phyloP scores from a whole-genome alignment of 2,888 invertebrate species.

The Clunio marinus region DNA sequence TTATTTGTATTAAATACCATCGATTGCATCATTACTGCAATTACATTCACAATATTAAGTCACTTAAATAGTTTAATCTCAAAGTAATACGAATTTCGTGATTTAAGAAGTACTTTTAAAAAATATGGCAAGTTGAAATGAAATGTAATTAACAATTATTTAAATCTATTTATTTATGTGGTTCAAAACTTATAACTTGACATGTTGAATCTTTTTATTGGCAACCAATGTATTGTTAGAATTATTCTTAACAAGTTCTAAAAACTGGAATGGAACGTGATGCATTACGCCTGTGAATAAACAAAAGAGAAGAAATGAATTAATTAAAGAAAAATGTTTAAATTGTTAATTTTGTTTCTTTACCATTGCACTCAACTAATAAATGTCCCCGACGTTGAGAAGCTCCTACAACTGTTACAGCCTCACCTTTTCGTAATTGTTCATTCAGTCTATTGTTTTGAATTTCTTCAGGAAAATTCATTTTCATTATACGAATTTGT shows the following conservation, averaged over 20 bases:
- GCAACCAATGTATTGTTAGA: constrained; percentile 39
- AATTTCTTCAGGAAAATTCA: constrained; percentile 70
- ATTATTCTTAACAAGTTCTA: constrained; percentile 58
- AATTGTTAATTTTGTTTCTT: constrained; percentile 42
- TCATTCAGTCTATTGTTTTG: constrained; percentile 42
- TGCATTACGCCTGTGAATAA: constrained; percentile 53
- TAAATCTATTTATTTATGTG: not conserved
- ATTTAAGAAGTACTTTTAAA: not conserved
- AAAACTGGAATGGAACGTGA: constrained; percentile 78
- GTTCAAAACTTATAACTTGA: not conserved
- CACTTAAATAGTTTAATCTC: too few species aligned
- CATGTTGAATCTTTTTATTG: constrained; percentile 11
- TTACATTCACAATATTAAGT: too few species aligned
- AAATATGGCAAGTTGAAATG: not conserved
- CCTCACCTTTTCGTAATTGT: constrained; percentile 73
- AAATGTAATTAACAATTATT: too few species aligned
- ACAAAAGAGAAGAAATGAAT: not conserved
- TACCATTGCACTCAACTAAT: constrained; percentile 74
- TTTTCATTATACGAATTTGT: constrained; percentile 85
- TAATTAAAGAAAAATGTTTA: not conserved
- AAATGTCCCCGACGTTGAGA: constrained; percentile 82
- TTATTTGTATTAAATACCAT: too few species aligned
- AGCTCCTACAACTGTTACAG: constrained; percentile 82
- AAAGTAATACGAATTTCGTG: not conserved
- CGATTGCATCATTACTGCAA: too few species aligned